Percentiles rank a stretch among this genome's conserved stretches.
These are phyloP conservation scores for Cacoxenus indagator DNA, from an alignment of 2,888 invertebrate species.

Conservation along the genomic window DNA sequence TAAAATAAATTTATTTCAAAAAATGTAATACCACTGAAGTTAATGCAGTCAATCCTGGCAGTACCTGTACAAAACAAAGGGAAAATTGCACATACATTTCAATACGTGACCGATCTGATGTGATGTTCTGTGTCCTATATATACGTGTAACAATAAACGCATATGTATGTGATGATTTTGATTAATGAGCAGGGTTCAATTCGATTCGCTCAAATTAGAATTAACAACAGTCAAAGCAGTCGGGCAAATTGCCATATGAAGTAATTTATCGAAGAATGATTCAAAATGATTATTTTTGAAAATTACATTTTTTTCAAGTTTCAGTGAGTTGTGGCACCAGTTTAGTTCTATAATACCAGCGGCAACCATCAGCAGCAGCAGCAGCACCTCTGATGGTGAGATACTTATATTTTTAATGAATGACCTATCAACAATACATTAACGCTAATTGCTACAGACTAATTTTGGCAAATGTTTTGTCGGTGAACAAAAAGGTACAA, in stretches of 20 bases:
- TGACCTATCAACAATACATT: slow-evolving; percentile 43
- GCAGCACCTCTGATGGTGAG: background rate
- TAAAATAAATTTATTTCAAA: too few species aligned
- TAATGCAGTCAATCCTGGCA: too few species aligned
- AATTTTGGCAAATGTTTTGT: background rate
- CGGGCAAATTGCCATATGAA: background rate
- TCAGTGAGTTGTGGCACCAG: background rate
- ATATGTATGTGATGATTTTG: slow-evolving; percentile 68
- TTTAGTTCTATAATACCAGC: background rate
- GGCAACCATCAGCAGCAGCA: background rate
- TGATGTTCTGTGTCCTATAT: too few species aligned
- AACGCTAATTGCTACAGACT: slow-evolving; percentile 62
- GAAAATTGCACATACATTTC: background rate
- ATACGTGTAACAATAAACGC: background rate
- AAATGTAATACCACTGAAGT: too few species aligned
- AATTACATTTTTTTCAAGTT: slow-evolving; percentile 53
- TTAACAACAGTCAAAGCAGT: background rate
- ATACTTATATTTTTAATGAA: background rate
- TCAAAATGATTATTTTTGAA: slow-evolving; percentile 37
- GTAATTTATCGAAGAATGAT: background rate
- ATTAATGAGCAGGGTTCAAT: slow-evolving; percentile 63
- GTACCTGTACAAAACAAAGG: background rate
- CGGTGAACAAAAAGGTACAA: background rate
- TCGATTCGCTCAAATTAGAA: slow-evolving; percentile 4
- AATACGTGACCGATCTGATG: background rate